Conservation (phyloP, 2,113 vertebrate species). For the Nothobranchius furzeri region DNA sequence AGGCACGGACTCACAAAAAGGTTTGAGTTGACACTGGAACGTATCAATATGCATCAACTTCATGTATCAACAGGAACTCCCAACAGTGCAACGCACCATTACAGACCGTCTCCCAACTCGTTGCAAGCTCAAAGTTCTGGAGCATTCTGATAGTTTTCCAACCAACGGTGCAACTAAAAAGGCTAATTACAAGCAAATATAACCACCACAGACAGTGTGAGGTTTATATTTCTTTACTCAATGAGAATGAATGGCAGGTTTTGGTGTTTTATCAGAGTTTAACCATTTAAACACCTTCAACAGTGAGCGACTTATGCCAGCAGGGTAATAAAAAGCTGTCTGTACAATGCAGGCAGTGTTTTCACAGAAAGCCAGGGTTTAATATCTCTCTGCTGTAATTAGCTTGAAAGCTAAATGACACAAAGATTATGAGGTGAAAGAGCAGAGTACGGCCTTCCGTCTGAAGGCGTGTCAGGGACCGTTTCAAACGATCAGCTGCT, state of each 20-base stretch:
- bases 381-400: constrained; percentile 50
- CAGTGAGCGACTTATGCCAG: constrained; percentile 8
- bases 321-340: constrained; percentile 9
- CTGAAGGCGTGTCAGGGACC: constrained; percentile 37
- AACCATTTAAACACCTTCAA: background rate
- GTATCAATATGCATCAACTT: no score
- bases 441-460: constrained; percentile 47
- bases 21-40: no score
- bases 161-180: no score
- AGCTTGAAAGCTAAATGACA: constrained; percentile 46
- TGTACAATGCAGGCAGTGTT: constrained; percentile 27
- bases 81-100: no score
- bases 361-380: constrained; percentile 45
- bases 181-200: no score
- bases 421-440: constrained; percentile 57
- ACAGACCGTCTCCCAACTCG: no score
- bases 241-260: background rate
- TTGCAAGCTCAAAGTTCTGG: no score
- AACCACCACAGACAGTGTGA: no score
- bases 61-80: no score
- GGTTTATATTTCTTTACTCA: no score
- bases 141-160: no score
- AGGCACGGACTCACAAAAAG: no score
- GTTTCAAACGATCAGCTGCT: constrained; percentile 45
- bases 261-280: background rate